Conservation (phyloP, 2,888 invertebrate species). For the Dascillus cervinus region DNA sequence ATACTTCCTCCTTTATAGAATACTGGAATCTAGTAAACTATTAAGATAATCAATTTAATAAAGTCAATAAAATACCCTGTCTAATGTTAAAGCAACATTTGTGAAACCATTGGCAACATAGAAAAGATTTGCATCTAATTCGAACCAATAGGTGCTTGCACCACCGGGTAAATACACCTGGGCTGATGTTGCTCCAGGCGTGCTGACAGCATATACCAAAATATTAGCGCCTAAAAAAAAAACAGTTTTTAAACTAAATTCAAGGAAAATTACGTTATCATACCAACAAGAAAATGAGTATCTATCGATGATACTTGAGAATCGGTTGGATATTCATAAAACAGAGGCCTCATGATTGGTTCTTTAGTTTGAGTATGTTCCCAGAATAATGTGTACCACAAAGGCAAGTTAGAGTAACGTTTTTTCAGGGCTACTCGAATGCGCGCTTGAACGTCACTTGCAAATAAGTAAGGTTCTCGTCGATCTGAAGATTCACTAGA, state of each 20-base stretch:
- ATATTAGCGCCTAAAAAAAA: neutral
- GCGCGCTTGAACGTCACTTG: constrained; percentile 55
- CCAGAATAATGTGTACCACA: constrained; percentile 82
- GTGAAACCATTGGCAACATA: neutral
- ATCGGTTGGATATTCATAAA: constrained; percentile 79
- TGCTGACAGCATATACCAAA: neutral
- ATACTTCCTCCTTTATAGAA: constrained; percentile 85
- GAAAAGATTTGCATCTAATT: neutral
- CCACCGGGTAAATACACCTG: neutral
- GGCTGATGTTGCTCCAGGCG: neutral
- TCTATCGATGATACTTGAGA: neutral
- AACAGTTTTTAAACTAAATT: neutral
- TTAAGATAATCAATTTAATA: neutral
- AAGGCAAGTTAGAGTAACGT: constrained; percentile 77
- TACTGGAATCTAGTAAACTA: constrained; percentile 55
- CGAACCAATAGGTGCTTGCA: neutral
- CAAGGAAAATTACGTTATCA: neutral
- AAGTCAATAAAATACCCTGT: neutral
- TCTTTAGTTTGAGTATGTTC: constrained; percentile 70
- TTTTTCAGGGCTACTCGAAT: constrained; percentile 62
- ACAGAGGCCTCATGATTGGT: constrained; percentile 79
- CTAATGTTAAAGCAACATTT: neutral
- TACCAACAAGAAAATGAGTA: neutral
- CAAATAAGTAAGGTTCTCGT: constrained; percentile 88
- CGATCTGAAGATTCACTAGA: constrained; percentile 90